Evolutionary conservation across 2,113 vertebrate genomes (phyloP).

Genomic region (Elephas maximus): DNA sequence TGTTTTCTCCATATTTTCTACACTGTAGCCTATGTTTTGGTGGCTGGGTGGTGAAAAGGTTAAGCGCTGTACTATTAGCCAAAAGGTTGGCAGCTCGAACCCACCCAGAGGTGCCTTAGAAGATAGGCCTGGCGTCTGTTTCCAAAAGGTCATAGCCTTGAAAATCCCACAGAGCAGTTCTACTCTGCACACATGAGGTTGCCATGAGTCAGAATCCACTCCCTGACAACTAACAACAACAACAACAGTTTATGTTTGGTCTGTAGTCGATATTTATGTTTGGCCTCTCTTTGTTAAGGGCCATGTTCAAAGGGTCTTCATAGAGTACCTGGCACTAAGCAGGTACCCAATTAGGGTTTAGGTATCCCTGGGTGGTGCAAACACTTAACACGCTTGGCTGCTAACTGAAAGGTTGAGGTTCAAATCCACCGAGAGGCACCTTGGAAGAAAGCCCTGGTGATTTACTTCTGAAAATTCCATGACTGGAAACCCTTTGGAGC

Average conservation of each 20-base stretch:
- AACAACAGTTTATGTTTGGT: neutral
- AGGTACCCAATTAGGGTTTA: neutral
- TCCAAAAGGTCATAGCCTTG: no score
- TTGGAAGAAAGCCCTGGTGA: neutral
- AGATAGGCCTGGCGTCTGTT: neutral
- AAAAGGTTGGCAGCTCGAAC: neutral
- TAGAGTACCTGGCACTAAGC: neutral
- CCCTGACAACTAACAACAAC: neutral
- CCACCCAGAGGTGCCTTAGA: neutral
- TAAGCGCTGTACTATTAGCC: no score
- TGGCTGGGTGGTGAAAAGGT: neutral
- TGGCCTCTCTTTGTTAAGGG: neutral
- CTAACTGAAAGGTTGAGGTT: neutral
- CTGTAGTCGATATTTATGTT: neutral
- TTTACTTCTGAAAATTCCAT: neutral
- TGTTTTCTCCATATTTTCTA: fast-evolving
- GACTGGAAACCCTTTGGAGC: neutral
- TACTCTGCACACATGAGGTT: neutral
- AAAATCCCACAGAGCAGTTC: neutral
- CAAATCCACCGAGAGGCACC: neutral
- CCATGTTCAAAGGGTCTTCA: neutral
- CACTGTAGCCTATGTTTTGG: neutral
- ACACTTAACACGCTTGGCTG: neutral
- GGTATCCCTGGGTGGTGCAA: neutral
- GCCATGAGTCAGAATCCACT: neutral